Percentiles rank a stretch among this genome's conserved stretches.
Evolutionary conservation across 30 jellyfish, hydroid and myxozoan species (phyloP).

Genomic region (Mastigias papua): DNA sequence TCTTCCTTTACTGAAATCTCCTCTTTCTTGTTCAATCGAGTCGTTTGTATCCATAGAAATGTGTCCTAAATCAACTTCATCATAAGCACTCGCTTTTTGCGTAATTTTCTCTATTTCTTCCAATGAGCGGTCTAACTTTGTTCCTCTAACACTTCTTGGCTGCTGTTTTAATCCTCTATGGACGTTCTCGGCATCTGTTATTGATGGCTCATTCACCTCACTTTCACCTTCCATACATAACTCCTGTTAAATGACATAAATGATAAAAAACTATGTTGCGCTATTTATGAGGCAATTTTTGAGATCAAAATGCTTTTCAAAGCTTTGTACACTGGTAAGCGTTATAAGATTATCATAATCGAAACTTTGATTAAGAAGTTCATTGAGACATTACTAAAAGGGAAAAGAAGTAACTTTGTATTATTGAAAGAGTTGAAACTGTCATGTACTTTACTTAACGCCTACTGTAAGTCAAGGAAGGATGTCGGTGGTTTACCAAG

Average conservation of each 20-base stretch:
- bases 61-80: not conserved
- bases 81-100: not conserved
- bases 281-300: not conserved
- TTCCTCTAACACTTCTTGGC: not conserved
- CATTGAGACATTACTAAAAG: too few species aligned
- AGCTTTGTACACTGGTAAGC: not conserved
- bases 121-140: not conserved
- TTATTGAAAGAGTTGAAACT: too few species aligned
- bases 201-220: not conserved
- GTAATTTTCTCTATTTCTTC: not conserved
- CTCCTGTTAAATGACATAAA: not conserved
- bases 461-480: too few species aligned
- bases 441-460: too few species aligned
- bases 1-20: not conserved
- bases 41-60: not conserved
- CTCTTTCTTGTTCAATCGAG: not conserved
- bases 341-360: too few species aligned
- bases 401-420: too few species aligned
- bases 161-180: not conserved
- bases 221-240: not conserved
- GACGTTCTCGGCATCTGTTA: not conserved
- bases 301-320: not conserved
- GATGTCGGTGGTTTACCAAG: too few species aligned
- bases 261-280: not conserved
- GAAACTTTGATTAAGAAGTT: too few species aligned